These are phyloP conservation scores for Macquaria australasica DNA, from an alignment of 2,113 vertebrate species.

Conservation along the genomic window DNA sequence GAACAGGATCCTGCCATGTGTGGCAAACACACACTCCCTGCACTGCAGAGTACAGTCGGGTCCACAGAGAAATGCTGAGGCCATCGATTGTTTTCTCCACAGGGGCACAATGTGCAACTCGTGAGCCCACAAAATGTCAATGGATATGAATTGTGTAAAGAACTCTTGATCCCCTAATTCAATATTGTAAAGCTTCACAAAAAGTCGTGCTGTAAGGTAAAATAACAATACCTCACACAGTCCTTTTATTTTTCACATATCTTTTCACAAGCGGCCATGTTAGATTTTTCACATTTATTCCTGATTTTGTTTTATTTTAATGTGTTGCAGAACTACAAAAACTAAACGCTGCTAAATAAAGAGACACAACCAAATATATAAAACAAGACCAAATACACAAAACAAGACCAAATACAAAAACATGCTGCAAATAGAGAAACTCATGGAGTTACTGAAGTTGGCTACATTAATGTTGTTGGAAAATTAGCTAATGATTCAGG, in stretches of 20 bases:
- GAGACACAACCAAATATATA: not conserved
- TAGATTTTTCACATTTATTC: not conserved
- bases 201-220: slow-evolving; percentile 38
- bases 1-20: slow-evolving; percentile 23
- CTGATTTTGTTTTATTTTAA: not conserved
- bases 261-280: not conserved
- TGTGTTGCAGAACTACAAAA: not conserved
- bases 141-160: slow-evolving; percentile 68
- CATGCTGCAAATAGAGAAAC: not conserved
- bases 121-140: slow-evolving; percentile 68
- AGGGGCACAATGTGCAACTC: slow-evolving; percentile 48
- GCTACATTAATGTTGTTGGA: not conserved
- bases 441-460: too few species aligned
- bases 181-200: slow-evolving; percentile 54
- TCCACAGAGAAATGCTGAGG: slow-evolving; percentile 62
- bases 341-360: fast-evolving
- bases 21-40: slow-evolving; percentile 17
- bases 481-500: not conserved
- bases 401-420: not conserved
- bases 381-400: not conserved
- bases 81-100: slow-evolving; percentile 64
- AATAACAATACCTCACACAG: slow-evolving; percentile 10
- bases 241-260: not conserved
- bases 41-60: slow-evolving; percentile 26
- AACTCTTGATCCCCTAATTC: slow-evolving; percentile 70